phyloP scores from a whole-genome alignment of 1,140 invertebrate genomes.

The Tribolium madens region DNA sequence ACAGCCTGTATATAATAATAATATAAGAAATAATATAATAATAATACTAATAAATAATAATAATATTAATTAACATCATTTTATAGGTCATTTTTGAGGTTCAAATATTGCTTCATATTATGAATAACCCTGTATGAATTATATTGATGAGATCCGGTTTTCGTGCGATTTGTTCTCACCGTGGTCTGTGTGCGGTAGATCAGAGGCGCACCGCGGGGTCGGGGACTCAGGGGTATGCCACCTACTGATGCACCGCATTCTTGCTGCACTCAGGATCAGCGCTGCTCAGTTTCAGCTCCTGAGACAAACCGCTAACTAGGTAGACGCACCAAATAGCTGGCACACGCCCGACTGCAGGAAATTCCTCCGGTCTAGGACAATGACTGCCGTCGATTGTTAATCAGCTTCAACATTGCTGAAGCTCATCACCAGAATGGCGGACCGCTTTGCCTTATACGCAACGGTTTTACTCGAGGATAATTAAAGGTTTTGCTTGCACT shows the following conservation, averaged over 20 bases:
- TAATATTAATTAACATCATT: no score
- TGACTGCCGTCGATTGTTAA: constrained; percentile 24
- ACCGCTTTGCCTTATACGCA: no score
- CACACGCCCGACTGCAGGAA: constrained; percentile 37
- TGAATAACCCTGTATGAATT: not conserved
- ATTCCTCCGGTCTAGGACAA: constrained; percentile 34
- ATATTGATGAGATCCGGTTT: constrained; percentile 31
- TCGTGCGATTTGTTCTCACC: constrained; percentile 41
- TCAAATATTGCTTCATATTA: no score
- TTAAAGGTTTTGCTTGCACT: not conserved
- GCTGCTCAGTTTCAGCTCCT: constrained; percentile 1
- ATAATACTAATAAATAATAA: no score
- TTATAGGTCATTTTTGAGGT: no score
- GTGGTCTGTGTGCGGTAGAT: constrained; percentile 52
- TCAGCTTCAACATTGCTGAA: no score
- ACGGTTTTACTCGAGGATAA: not conserved
- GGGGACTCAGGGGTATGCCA: constrained; percentile 52
- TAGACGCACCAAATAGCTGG: constrained; percentile 34
- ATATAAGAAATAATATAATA: no score
- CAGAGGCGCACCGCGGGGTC: constrained; percentile 49
- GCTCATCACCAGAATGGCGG: no score
- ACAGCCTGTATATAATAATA: no score
- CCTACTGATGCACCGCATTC: constrained; percentile 50
- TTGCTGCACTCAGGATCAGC: constrained; percentile 4
- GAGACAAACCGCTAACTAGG: constrained; percentile 32